Conservation (phyloP, 2,797 vertebrate genomes). For the Bucorvus abyssinicus region DNA sequence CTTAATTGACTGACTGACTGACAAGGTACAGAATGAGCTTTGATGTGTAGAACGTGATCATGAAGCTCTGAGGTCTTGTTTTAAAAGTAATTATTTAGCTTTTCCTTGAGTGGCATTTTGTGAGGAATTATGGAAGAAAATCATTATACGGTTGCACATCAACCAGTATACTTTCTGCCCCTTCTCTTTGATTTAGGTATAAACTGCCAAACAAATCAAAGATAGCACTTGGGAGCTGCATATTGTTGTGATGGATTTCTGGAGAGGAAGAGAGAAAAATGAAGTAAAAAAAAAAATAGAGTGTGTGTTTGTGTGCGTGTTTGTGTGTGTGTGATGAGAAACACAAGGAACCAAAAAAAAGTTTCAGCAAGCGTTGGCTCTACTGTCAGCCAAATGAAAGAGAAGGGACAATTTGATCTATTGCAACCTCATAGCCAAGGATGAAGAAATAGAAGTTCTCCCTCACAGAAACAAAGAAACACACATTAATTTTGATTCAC, state of each 20-base stretch:
- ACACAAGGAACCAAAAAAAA: not conserved
- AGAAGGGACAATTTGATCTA: constrained; percentile 22
- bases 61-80: not conserved
- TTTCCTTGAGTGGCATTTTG: not conserved
- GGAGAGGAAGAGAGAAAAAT: constrained; percentile 37
- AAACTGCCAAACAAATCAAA: constrained; percentile 38
- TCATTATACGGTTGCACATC: constrained; percentile 34
- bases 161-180: not conserved
- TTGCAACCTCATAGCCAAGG: constrained; percentile 13
- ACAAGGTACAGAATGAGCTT: not conserved
- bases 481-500: not conserved
- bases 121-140: constrained; percentile 25
- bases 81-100: constrained; percentile 31
- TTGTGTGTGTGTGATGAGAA: not conserved
- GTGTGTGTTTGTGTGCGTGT: too few species aligned
- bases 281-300: not conserved
- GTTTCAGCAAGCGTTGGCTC: constrained; percentile 5
- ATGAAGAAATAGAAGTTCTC: not conserved
- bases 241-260: constrained; percentile 26
- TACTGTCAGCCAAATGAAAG: constrained; percentile 35
- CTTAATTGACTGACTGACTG: not conserved
- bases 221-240: constrained; percentile 18
- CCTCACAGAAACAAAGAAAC: not conserved
- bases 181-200: constrained; percentile 44
- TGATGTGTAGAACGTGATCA: not conserved